Base-by-base conservation (phyloP, 2,888 invertebrate species). In the Callyntrura guangdongensis region DNA sequence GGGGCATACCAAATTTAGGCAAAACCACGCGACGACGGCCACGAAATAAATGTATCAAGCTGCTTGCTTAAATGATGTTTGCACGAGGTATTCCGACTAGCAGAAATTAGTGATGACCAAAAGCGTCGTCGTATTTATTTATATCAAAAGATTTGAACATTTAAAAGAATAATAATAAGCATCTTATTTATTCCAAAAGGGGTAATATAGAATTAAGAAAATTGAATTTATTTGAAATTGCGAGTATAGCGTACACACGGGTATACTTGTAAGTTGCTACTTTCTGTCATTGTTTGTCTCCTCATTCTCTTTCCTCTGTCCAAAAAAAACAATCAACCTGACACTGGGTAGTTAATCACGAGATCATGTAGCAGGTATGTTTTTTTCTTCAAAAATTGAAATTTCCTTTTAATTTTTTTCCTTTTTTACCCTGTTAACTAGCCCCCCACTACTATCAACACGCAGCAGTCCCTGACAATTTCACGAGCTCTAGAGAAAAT, bases 1-100 rank as follows among this genome's bases (percentile, higher is more conserved):
- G 61, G 6, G 47, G 45, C 74, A 36, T 47, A 74, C 85, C 85
- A 74, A 86, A 86, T 86, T 74, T 86, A 74, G 85, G 27, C 74
- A 74, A 74, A 77, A 74, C 49, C 74, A 69, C 74, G 20, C 17
- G 27, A 45, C 36, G n/a, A 45, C 45, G 17, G 36, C 36, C 12
- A 25, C 69, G 36, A 27, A 36, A 69, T 12, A 36, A 69, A 45
- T 69, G 12, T 36, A 36, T 36, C 36, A 47, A 74, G 45, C 17
- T 74, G 67, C 14, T 25, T 22, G 25, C 12, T 22, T 0, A 59
- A n/a, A 11, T 27, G 25, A 27, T 22, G 67, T 45, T 4, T 72
- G 45, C 69, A 11, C 36, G 9, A 12, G 17, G 61, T 6, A 22
- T 8, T 22, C 61, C 20, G 27, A 36, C 36, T 36, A 36, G 36